A percentile compares a stretch with the other conserved stretches of the same genome.
These are phyloP conservation scores for Popillia japonica DNA, from an alignment of 1,140 invertebrate genomes.

Conservation along the genomic window DNA sequence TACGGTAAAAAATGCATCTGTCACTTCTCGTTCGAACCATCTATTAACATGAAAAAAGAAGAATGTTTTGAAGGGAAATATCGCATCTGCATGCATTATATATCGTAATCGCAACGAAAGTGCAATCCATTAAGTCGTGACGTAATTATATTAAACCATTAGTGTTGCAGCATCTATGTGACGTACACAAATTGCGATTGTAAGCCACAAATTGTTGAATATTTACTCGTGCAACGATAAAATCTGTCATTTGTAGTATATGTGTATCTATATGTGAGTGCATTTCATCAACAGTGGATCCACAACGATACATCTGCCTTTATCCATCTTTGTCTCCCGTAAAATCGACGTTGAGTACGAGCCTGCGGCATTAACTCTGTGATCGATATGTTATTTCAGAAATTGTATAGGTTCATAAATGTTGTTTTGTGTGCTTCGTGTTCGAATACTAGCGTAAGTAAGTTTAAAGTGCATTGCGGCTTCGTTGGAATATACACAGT, in stretches of 20 bases:
- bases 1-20: neutral
- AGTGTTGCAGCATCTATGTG: slow-evolving; percentile 50
- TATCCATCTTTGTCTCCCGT: neutral
- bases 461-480: no score
- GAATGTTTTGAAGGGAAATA: neutral
- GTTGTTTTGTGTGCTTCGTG: no score
- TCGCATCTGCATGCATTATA: neutral
- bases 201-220: slow-evolving; percentile 50
- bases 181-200: slow-evolving; percentile 51
- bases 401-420: no score
- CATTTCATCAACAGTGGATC: neutral
- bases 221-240: slow-evolving; percentile 42
- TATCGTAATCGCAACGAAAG: slow-evolving; percentile 41
- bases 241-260: neutral
- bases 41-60: neutral
- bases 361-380: neutral
- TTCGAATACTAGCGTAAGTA: no score
- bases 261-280: neutral
- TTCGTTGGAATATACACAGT: no score
- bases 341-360: neutral
- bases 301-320: neutral
- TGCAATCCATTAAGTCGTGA: slow-evolving; percentile 48
- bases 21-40: neutral
- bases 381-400: neutral
- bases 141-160: slow-evolving; percentile 52